Base-by-base conservation (phyloP, 2,888 invertebrate genomes). In the Trissolcus brochymenae region DNA sequence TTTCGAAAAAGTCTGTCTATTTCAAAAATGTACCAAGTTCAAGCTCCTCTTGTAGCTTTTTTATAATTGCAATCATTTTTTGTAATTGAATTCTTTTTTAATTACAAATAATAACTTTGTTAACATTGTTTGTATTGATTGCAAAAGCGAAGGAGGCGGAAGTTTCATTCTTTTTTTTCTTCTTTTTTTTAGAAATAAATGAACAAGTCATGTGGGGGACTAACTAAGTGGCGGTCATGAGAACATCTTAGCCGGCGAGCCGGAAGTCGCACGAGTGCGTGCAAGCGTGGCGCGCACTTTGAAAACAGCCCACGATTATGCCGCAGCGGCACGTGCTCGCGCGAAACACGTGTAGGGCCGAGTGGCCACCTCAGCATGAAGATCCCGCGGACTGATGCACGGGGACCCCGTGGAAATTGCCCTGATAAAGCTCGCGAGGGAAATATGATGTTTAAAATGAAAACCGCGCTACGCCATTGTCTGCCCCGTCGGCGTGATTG, bases 231-330 rank as follows among this genome's bases (percentile, higher is more conserved):
- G 49, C 43, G 25, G 70, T 55, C 59, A 67, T 55, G 68, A 64
- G 74, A 75, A 62, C 43, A 41, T 54, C 53, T 41, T n/a, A 50
- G 49, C 35, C 29, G 50, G n/a, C 65, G 40, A 70, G 60, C 64
- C 75, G 75, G 75, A 75, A 75, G 67, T 70, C 61, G 60, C 61
- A 56, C 54, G 61, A 61, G 76, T 76, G 76, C 76, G 70, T 57
- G 70, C 50, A 56, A 76, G 76, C 76, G 65, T 76, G 56, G 70
- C 76, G 70, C 76, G 64, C 64, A 60, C 65, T 75, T 75, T 46
- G 54, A 61, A 76, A 56, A 50, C 66, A 56, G 25, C 46, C 64
- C 68, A 57, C 75, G 59, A 57, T 65, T 70, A 60, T 29, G 50
- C 62, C 51, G 29, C n/a, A 21, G 41, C 54, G 70, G 70, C 76